Percentiles rank a stretch among this genome's conserved stretches.
Evolutionary conservation across 1,140 invertebrate species (phyloP).

Genomic region (Tyrophagus putrescentiae): DNA sequence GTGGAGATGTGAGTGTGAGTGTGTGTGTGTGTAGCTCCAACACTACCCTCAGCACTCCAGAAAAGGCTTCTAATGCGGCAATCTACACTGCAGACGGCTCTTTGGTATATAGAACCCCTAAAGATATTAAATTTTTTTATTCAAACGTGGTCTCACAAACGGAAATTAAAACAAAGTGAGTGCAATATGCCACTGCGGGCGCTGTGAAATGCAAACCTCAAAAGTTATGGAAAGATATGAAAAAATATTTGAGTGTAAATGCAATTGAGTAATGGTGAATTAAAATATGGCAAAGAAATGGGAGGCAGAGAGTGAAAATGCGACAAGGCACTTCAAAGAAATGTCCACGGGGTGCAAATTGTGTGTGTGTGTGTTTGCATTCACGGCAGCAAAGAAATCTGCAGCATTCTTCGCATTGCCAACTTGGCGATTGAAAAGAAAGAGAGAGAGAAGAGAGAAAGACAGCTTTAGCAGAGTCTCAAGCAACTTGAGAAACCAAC

Average conservation of each 20-base stretch:
- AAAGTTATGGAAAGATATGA: background rate
- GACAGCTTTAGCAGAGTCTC: no score
- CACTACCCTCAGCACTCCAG: no score
- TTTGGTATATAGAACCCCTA: background rate
- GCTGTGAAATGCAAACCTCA: background rate
- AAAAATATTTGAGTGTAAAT: background rate
- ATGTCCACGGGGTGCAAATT: constrained; percentile 14
- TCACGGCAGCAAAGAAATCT: background rate
- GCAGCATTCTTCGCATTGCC: no score
- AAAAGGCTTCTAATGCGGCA: no score
- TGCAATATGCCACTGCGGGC: background rate
- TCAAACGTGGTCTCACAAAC: background rate
- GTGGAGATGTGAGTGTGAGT: no score
- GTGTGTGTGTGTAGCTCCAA: no score
- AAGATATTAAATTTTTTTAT: constrained; percentile 9
- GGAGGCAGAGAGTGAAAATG: background rate
- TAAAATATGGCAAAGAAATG: no score
- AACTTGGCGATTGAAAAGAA: no score
- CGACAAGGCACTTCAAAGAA: background rate
- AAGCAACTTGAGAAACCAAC: background rate
- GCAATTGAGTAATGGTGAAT: background rate
- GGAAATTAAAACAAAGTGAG: constrained; percentile 13
- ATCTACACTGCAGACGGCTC: no score
- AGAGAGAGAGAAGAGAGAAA: no score
- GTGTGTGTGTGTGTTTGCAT: background rate